Evolutionary conservation across 2,888 invertebrate species (phyloP).

Genomic region (Allacma fusca): DNA sequence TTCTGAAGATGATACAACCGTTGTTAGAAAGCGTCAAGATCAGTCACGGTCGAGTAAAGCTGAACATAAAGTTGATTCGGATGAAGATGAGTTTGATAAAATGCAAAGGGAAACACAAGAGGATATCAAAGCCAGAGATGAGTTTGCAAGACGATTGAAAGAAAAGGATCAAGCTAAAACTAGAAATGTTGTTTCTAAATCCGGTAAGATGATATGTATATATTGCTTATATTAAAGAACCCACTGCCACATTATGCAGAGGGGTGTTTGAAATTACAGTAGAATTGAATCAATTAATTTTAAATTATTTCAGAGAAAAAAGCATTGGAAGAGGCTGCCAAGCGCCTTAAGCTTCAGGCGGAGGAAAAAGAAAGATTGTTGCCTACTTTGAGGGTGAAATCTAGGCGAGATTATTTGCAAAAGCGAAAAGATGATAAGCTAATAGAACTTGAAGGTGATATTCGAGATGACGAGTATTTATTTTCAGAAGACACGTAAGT

Average conservation of each 20-base stretch:
- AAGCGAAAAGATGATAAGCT: constrained; percentile 97
- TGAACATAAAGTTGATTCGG: constrained; percentile 60
- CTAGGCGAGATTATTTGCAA: constrained; percentile 90
- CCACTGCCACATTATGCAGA: no score
- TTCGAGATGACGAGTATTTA: constrained; percentile 93
- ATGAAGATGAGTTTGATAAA: constrained; percentile 71
- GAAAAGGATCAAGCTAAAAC: constrained; percentile 88
- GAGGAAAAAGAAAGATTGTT: constrained; percentile 86
- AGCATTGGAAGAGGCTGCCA: constrained; percentile 82
- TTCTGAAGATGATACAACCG: constrained; percentile 54
- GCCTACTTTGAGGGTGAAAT: constrained; percentile 87
- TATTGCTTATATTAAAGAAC: no score
- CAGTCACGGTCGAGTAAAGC: constrained; percentile 45
- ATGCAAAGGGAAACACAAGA: constrained; percentile 79
- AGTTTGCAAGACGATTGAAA: constrained; percentile 87
- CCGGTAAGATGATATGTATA: constrained; percentile 63
- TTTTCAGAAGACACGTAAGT: constrained; percentile 87
- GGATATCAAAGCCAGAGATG: constrained; percentile 92
- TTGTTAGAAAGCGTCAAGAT: constrained; percentile 36
- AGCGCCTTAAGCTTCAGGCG: constrained; percentile 84
- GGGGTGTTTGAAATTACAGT: no score
- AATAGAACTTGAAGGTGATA: constrained; percentile 91
- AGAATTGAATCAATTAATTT: no score
- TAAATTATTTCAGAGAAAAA: constrained; percentile 69
- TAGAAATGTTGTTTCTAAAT: constrained; percentile 74